Evolutionary conservation across 2,888 invertebrate genomes (phyloP), one percentile per base, ranked within the genome.

Genomic region (Meandrusa payeni): DNA sequence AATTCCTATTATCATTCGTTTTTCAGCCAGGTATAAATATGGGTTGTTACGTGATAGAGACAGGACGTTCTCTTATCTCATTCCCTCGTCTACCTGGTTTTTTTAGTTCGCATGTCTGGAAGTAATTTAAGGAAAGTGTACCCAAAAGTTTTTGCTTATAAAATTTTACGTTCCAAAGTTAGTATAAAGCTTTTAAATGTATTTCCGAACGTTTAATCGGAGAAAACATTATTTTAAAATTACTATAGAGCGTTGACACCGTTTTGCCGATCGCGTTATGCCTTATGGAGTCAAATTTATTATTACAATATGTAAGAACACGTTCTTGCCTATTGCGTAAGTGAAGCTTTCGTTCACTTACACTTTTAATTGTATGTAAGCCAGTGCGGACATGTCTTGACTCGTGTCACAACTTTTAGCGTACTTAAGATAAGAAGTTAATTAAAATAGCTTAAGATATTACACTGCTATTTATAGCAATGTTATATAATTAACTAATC

Each of bases 1-100:
- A 45, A 29, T 12, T 19, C 40, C 31, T 15, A 32, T 46, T 41
- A 39, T 37, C 29, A n/a, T 31, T 22, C 22, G n/a, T 23, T 37
- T 40, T 34, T 15, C 24, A 34, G 27, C 9, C 31, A 41, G 17
- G 36, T 31, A 41, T 29, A 15, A 12, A 27, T 43, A 43, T 36
- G 42, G 11, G 22, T 7, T 32, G 15, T 32, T 39, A 32, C 31
- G 38, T 13, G 26, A 26, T 38, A 33, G 17, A 23, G 17, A 40
- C 10, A 17, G 5, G 9, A 7, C 1, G 0, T 32, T 32, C 12
- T 2, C 5, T 20, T 26, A 9, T 41, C 41, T 41, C 26, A 27
- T 33, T 41, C 20, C 17, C 24, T 19, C 20, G 4, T 20, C 6
- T 27, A 32, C 26, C 33, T 33, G 33, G 5, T 12, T 10, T 13